phyloP scores from a whole-genome alignment of 2,888 invertebrate species.

The Agrochola litura region DNA sequence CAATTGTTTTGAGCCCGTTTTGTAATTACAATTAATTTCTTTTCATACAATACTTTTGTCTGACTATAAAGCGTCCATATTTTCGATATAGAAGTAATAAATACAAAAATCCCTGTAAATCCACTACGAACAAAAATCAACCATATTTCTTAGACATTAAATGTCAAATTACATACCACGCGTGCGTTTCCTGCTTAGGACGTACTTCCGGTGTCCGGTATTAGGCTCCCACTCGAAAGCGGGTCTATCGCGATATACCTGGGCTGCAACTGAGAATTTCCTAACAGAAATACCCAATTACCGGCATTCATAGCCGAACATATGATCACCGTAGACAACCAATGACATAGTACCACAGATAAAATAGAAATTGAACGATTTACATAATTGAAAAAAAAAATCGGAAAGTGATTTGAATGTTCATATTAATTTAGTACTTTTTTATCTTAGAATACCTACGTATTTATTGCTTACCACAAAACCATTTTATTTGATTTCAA shows the following conservation, averaged over 20 bases:
- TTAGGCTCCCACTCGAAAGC: constrained; percentile 44
- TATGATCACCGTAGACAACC: constrained; percentile 26
- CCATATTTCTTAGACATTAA: constrained; percentile 37
- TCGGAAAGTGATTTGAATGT: not conserved
- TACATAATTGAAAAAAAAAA: not conserved
- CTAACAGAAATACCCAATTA: constrained; percentile 58
- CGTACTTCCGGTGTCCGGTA: constrained; percentile 26
- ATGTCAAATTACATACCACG: constrained; percentile 51
- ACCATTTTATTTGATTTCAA: not conserved
- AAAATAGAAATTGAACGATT: not conserved
- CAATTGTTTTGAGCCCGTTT: not conserved
- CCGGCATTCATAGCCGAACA: constrained; percentile 45
- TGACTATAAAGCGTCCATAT: not conserved
- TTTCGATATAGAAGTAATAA: not conserved
- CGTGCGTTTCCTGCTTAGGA: constrained; percentile 39
- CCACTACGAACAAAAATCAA: constrained; percentile 35
- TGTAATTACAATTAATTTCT: not conserved
- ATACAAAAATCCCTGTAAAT: constrained; percentile 37
- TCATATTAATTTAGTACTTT: not conserved
- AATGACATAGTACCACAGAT: constrained; percentile 37
- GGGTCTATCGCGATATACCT: constrained; percentile 42
- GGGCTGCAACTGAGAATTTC: constrained; percentile 55
- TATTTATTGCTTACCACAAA: not conserved
- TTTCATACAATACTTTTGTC: not conserved
- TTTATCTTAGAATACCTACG: not conserved